Conservation (phyloP, 2,888 invertebrate species). For the Galerucella nymphaeae region DNA sequence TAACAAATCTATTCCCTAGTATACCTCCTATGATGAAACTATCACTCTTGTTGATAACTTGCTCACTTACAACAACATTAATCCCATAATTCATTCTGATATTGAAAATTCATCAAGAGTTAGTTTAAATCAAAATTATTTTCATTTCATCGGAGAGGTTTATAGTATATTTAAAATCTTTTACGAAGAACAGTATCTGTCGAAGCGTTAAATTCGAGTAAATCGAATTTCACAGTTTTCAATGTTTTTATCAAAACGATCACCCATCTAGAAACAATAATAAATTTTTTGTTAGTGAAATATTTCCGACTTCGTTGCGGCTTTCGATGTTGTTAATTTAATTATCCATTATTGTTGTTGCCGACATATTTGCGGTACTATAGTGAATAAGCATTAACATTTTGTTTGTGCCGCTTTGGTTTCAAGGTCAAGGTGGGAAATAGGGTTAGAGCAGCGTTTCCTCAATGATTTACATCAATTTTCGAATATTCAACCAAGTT, state of each 20-base stretch:
- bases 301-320: conserved; percentile 30
- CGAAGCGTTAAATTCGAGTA: conserved; percentile 34
- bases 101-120: no score
- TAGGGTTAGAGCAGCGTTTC: no score
- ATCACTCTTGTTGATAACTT: no score
- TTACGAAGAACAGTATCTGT: not conserved
- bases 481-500: no score
- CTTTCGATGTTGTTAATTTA: conserved; percentile 27
- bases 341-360: conserved; percentile 14
- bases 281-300: conserved; percentile 28
- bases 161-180: not conserved
- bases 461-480: no score
- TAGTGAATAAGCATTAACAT: conserved; percentile 21
- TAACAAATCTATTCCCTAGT: no score
- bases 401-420: not conserved
- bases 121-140: no score
- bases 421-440: no score
- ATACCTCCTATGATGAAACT: no score
- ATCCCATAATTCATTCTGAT: no score
- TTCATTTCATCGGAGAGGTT: no score
- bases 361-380: conserved; percentile 21
- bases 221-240: conserved; percentile 37
- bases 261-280: conserved; percentile 30
- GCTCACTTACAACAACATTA: no score
- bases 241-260: conserved; percentile 24